Base-by-base conservation (phyloP, 2,888 invertebrate genomes). In the Agrochola circellaris region DNA sequence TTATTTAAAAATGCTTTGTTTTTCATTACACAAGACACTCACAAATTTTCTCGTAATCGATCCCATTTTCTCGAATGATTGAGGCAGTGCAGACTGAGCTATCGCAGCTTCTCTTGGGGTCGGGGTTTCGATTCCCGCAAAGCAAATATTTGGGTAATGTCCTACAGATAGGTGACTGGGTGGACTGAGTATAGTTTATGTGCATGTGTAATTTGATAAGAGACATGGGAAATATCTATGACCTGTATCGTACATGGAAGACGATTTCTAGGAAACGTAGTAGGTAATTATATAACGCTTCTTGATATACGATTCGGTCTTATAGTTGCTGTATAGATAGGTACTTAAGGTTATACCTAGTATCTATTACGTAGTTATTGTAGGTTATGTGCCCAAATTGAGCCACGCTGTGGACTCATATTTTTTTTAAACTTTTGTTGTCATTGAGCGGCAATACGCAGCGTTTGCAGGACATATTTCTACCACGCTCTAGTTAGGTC, bases 171-270 rank as follows among this genome's bases (percentile, higher is more conserved):
- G n/a, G 2, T 45, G 34, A 42, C 23, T 13, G 8, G 0, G 4
- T 17, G 8, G 4, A 6, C 23, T n/a, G 15, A 11, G 3, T 62
- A n/a, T 42, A 20, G 17, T 38, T 9, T 48, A 38, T 51, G n/a
- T 62, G n/a, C 26, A 38, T 26, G 5, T n/a, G 45, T 54, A 38
- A 56, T 56, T 75, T 54, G 30, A 71, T 64, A 64, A 72, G 11
- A 8, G 13, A 42, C 1, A 30, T 23, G 5, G 5, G 45, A 15
- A 48, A 38, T 20, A 20, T 17, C 26, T 77, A 15, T n/a, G 51
- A 61, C 3, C 9, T 60, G 23, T 34, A 15, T 34, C 30, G 13
- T 23, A 66, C 20, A n/a, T 77, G 54, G 23, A 38, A 45, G 69
- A 48, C 17, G 30, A 70, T 38, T 64, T 64, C 54, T 54, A 26